Evolutionary conservation across 2,888 invertebrate genomes (phyloP).

Genomic region (Laspeyria flexula): DNA sequence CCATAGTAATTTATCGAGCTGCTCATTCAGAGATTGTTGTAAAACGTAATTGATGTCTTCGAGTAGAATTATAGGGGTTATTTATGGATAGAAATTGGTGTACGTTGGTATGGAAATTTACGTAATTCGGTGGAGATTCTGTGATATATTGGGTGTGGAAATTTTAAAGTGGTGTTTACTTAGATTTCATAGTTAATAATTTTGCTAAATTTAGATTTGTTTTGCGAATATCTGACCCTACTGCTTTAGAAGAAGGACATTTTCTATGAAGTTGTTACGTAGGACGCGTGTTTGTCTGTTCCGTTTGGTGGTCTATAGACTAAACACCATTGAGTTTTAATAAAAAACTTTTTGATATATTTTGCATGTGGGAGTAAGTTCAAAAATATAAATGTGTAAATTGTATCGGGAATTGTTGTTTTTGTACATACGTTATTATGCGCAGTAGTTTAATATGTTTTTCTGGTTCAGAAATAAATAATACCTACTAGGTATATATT

Average conservation of each 20-base stretch:
- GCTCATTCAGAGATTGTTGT: conserved; percentile 8
- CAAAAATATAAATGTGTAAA: too few species aligned
- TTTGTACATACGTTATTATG: too few species aligned
- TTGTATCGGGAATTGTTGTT: too few species aligned
- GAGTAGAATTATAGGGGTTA: conserved; percentile 1
- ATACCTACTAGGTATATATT: too few species aligned
- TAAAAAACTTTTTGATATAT: too few species aligned
- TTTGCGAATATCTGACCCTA: background rate
- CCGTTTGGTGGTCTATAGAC: too few species aligned
- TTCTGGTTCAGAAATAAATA: too few species aligned
- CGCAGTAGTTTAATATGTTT: too few species aligned
- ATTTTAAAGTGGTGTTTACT: background rate
- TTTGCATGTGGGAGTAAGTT: too few species aligned
- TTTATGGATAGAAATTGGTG: conserved; percentile 2
- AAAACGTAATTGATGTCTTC: conserved; percentile 10
- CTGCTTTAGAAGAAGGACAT: background rate
- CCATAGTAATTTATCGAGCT: conserved; percentile 14
- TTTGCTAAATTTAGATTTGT: background rate
- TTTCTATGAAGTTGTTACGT: background rate
- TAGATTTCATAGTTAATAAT: background rate
- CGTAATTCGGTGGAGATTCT: background rate
- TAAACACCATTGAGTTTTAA: too few species aligned
- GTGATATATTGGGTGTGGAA: background rate
- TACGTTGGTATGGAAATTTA: background rate
- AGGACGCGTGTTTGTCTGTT: too few species aligned